Percentiles rank a stretch among this genome's conserved stretches.
phyloP scores from a whole-genome alignment of 2,888 invertebrate species.

The Stenoptilia bipunctidactyla region DNA sequence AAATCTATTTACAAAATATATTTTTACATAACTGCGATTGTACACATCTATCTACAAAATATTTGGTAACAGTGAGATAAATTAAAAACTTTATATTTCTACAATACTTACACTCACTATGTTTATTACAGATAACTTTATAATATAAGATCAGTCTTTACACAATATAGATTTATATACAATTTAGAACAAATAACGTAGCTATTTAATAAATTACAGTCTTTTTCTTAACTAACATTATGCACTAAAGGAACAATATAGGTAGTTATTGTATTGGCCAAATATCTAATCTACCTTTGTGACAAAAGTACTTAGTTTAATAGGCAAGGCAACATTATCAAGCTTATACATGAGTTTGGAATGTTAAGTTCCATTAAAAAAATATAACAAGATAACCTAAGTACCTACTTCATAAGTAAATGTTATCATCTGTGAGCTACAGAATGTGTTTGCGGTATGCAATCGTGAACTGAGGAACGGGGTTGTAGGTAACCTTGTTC shows the following conservation, averaged over 20 bases:
- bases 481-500: slow-evolving; percentile 68
- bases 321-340: slow-evolving; percentile 48
- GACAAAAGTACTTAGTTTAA: slow-evolving; percentile 37
- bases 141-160: not conserved
- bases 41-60: slow-evolving; percentile 54
- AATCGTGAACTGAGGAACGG: slow-evolving; percentile 61
- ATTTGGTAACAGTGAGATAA: slow-evolving; percentile 70
- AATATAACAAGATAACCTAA: slow-evolving; percentile 28
- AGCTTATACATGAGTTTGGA: slow-evolving; percentile 62
- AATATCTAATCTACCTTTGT: not conserved
- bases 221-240: not conserved
- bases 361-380: slow-evolving; percentile 61
- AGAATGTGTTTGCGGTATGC: slow-evolving; percentile 63
- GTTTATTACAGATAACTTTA: not conserved
- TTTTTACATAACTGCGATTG: slow-evolving; percentile 31
- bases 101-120: slow-evolving; percentile 1
- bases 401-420: slow-evolving; percentile 44
- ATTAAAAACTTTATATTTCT: slow-evolving; percentile 22
- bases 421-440: slow-evolving; percentile 59
- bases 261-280: not conserved
- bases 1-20: slow-evolving; percentile 44
- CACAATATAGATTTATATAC: slow-evolving; percentile 3
- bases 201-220: not conserved
- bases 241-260: slow-evolving; percentile 31
- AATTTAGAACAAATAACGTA: no score